Evolutionary conservation across 2,797 vertebrate species (phyloP).

Genomic region (Parotocinclus haroldoi): DNA sequence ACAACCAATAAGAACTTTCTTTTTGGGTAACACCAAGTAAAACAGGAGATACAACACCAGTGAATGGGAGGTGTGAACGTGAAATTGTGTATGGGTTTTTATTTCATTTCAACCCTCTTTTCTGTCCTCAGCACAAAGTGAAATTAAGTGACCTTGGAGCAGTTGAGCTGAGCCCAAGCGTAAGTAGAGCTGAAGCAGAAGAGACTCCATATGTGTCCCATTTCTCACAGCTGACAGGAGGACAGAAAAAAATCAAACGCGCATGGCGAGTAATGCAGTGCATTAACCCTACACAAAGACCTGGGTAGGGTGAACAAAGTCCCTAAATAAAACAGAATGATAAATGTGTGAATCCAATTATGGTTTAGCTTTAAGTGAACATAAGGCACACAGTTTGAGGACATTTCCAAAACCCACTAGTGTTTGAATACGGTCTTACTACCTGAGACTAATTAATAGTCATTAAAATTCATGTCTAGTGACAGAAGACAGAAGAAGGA

Average conservation of each 20-base stretch:
- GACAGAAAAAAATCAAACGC: conserved; percentile 30
- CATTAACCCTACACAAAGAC: not conserved
- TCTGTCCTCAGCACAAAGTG: conserved; percentile 50
- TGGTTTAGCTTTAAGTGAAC: too few species aligned
- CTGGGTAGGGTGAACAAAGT: not conserved
- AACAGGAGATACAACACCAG: too few species aligned
- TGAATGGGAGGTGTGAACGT: not conserved
- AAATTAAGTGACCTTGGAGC: conserved; percentile 60
- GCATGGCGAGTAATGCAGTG: conserved; percentile 17
- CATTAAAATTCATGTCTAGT: too few species aligned
- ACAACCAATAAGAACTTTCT: too few species aligned
- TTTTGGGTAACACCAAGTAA: too few species aligned
- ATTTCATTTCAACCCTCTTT: conserved; percentile 44
- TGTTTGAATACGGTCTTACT: too few species aligned
- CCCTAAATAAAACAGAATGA: too few species aligned
- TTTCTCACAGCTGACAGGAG: conserved; percentile 61
- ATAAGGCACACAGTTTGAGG: too few species aligned
- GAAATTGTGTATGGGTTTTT: conserved; percentile 41
- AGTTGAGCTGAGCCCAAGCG: conserved; percentile 45
- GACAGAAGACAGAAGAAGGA: too few species aligned
- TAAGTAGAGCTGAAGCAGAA: conserved; percentile 48
- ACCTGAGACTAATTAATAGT: too few species aligned
- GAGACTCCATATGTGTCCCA: conserved; percentile 46
- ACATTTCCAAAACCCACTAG: too few species aligned
- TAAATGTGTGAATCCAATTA: too few species aligned